These are phyloP conservation scores for Tenthredo livida DNA, from an alignment of 2,888 invertebrate genomes.

Conservation along the genomic window DNA sequence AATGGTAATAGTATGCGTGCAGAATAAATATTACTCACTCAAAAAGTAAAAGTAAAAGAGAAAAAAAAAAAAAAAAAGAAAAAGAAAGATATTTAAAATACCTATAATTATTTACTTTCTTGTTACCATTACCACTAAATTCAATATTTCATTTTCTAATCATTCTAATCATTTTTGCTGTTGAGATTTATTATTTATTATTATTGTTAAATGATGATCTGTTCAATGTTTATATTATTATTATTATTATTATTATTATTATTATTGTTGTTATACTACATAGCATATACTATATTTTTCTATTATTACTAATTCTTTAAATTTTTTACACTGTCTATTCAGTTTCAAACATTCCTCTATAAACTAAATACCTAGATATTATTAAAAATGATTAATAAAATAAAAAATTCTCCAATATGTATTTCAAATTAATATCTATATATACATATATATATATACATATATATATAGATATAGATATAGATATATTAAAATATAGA, in stretches of 20 bases:
- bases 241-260: not conserved
- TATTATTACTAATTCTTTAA: constrained; percentile 40
- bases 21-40: constrained; percentile 41
- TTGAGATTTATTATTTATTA: constrained; percentile 15
- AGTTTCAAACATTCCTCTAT: constrained; percentile 33
- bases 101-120: constrained; percentile 2
- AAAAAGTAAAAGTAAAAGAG: not conserved
- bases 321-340: constrained; percentile 17
- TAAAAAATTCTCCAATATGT: constrained; percentile 36
- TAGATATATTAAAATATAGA: constrained; percentile 39
- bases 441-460: too few relatives aligned
- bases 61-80: not conserved
- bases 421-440: constrained; percentile 7
- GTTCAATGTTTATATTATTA: not conserved
- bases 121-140: constrained; percentile 20
- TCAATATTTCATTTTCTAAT: constrained; percentile 36
- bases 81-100: constrained; percentile 5
- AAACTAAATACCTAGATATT: not conserved
- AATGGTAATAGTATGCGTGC: constrained; percentile 43
- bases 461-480: too few relatives aligned
- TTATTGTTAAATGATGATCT: constrained; percentile 21
- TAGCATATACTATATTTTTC: constrained; percentile 45
- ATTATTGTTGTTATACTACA: constrained; percentile 29
- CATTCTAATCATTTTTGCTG: not conserved
- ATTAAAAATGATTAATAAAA: not conserved